Conservation (phyloP, 2,888 invertebrate genomes). For the Theretra japonica region DNA sequence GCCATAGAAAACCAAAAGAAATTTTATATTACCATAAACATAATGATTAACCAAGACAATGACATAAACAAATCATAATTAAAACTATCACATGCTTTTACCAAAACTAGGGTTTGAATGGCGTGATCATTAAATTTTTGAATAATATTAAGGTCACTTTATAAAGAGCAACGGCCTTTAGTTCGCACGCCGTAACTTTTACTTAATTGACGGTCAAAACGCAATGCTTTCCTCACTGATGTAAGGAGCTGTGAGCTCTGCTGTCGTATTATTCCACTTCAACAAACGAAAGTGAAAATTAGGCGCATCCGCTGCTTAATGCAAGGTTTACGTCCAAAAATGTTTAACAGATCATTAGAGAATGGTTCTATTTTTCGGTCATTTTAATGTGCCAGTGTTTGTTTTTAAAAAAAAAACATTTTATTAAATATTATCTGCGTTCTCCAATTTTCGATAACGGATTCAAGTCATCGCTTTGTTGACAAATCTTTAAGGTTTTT, state of each 20-base stretch:
- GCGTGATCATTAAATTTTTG: neutral
- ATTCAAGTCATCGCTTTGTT: too few relatives aligned
- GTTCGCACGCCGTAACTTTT: constrained; percentile 77
- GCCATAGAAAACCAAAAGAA: neutral
- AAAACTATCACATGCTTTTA: constrained; percentile 26
- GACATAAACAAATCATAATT: neutral
- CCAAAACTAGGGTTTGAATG: constrained; percentile 14
- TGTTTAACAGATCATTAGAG: neutral
- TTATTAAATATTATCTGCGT: too few relatives aligned
- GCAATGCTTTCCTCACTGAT: constrained; percentile 71
- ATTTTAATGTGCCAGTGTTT: neutral
- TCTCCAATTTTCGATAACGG: too few relatives aligned
- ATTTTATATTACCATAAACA: neutral
- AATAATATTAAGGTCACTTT: constrained; percentile 43
- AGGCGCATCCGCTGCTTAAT: constrained; percentile 32
- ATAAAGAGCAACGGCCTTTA: constrained; percentile 44
- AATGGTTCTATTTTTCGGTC: neutral
- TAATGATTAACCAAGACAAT: neutral
- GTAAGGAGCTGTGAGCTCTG: constrained; percentile 46
- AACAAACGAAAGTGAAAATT: constrained; percentile 72
- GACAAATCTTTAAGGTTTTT: too few relatives aligned
- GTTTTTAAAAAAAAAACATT: too few relatives aligned
- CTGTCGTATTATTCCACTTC: constrained; percentile 55
- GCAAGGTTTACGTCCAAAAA: neutral
- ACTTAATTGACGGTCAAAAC: constrained; percentile 76